A percentile compares a stretch with the other conserved stretches of the same genome.
Evolutionary conservation across 2,888 invertebrate genomes (phyloP).

Genomic region (Watsonalla binaria): DNA sequence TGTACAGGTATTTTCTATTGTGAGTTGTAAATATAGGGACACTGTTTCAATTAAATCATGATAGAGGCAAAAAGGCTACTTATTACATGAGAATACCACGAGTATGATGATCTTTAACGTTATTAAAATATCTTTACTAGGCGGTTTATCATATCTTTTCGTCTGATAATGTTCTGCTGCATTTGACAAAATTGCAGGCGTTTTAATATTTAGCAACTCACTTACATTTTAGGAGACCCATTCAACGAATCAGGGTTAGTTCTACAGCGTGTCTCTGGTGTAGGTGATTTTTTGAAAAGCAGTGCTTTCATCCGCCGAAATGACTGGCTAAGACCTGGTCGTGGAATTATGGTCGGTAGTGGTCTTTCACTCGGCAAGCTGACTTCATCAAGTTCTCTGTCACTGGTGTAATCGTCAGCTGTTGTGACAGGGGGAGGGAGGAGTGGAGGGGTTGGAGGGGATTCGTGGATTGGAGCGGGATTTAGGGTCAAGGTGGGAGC

Average conservation of each 20-base stretch:
- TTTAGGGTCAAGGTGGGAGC: slow-evolving; percentile 6
- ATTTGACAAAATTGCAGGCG: no score
- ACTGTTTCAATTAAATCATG: no score
- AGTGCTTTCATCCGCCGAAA: slow-evolving; percentile 48
- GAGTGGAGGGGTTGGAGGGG: slow-evolving; percentile 2
- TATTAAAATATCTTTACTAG: no score
- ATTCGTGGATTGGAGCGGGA: slow-evolving; percentile 4
- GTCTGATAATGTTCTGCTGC: no score
- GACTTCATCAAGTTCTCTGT: slow-evolving; percentile 22
- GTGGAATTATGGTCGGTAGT: slow-evolving; percentile 37
- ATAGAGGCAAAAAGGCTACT: no score
- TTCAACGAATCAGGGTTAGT: slow-evolving; percentile 39
- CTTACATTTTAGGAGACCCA: slow-evolving; percentile 41
- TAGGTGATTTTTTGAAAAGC: slow-evolving; percentile 33
- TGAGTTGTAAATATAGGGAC: no score
- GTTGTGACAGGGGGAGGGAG: slow-evolving; percentile 6
- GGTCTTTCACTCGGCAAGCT: slow-evolving; percentile 17
- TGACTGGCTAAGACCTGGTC: slow-evolving; percentile 48
- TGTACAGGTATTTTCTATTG: no score
- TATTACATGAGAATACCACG: no score
- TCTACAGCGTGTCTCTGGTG: slow-evolving; percentile 22
- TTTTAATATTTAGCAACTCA: neutral
- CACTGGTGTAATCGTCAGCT: slow-evolving; percentile 8
- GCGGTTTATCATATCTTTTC: no score
- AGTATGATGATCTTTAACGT: no score